phyloP scores from a whole-genome alignment of 2,888 invertebrate species.

The Achlya flavicornis region DNA sequence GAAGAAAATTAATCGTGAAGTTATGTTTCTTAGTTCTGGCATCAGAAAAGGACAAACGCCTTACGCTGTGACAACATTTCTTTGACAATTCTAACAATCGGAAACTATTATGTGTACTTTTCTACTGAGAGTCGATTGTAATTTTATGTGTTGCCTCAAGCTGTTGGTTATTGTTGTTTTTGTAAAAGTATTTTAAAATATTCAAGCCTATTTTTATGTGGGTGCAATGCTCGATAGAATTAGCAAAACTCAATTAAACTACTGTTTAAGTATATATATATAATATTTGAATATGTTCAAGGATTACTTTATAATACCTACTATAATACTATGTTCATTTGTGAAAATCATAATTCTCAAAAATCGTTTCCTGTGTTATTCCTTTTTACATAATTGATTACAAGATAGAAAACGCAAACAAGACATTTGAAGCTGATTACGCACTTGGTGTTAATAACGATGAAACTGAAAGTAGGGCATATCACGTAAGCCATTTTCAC shows the following conservation, averaged over 20 bases:
- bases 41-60: not conserved
- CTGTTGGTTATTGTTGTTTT: not conserved
- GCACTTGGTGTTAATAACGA: conserved; percentile 52
- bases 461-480: conserved; percentile 62
- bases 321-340: not conserved
- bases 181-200: not conserved
- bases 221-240: not conserved
- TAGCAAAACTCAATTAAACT: not conserved
- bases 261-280: not conserved
- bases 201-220: not conserved
- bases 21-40: not conserved
- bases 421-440: conserved; percentile 33
- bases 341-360: not conserved
- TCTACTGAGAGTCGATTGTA: conserved; percentile 12
- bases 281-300: no score
- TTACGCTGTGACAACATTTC: conserved; percentile 31
- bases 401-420: conserved; percentile 27
- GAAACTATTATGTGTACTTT: conserved; percentile 23
- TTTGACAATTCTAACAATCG: conserved; percentile 13
- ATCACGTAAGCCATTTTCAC: conserved; percentile 55
- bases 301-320: not conserved
- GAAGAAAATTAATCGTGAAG: not conserved
- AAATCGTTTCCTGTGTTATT: conserved; percentile 8
- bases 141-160: not conserved
- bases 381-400: conserved; percentile 5